A percentile compares a stretch with the other conserved stretches of the same genome.
phyloP scores from a whole-genome alignment of 2,888 invertebrate species.

The Venustoraphidia nigricollis region DNA sequence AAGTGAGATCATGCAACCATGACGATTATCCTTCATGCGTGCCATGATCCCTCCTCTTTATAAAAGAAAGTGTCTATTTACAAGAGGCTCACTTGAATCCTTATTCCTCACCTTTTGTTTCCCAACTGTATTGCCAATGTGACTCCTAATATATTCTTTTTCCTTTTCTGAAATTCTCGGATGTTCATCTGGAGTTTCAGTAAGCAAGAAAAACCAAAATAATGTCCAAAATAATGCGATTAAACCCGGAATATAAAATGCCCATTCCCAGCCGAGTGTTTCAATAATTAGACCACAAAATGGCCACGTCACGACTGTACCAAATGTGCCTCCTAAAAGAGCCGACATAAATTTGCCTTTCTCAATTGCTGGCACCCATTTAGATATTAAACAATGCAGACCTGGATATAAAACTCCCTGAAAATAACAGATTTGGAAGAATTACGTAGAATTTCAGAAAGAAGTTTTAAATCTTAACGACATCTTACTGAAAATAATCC shows the following conservation, averaged over 20 bases:
- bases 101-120: slow-evolving; percentile 33
- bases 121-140: slow-evolving; percentile 38
- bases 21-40: too few species aligned
- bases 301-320: slow-evolving; percentile 54
- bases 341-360: slow-evolving; percentile 57
- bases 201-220: slow-evolving; percentile 45
- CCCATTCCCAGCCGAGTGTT: slow-evolving; percentile 46
- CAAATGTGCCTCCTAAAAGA: slow-evolving; percentile 57
- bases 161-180: slow-evolving; percentile 44
- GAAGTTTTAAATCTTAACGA: neutral
- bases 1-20: too few species aligned
- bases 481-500: slow-evolving; percentile 45
- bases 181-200: slow-evolving; percentile 47
- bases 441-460: neutral
- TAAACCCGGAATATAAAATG: slow-evolving; percentile 46
- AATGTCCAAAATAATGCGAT: slow-evolving; percentile 37
- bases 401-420: slow-evolving; percentile 48
- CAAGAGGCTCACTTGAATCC: slow-evolving; percentile 13
- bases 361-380: slow-evolving; percentile 61
- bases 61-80: too few species aligned
- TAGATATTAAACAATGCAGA: slow-evolving; percentile 46
- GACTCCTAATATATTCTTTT: slow-evolving; percentile 41
- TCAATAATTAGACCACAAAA: slow-evolving; percentile 47
- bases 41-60: too few species aligned
- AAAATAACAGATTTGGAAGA: slow-evolving; percentile 5